Base-by-base conservation (phyloP, 35 echinoderm and acorn worm species). In the Diadema setosum region DNA sequence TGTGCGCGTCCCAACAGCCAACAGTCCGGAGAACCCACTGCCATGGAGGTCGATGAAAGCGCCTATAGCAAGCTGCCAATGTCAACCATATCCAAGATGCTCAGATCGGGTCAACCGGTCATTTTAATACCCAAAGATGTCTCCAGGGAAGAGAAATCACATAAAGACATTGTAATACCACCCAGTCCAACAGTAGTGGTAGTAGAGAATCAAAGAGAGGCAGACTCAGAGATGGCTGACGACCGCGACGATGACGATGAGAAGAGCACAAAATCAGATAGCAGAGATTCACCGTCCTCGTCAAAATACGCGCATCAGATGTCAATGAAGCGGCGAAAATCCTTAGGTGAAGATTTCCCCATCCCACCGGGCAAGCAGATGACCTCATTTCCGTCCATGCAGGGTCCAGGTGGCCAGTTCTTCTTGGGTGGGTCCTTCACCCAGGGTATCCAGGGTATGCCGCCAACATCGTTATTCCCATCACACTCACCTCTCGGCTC, bases 51-150 rank as follows among this genome's bases (percentile, higher is more conserved):
- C 3, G 73, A 78, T 24, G 73, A 78, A 8, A 36, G n/a, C 37
- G 40, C 73, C 4, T 78, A 42, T 48, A 78, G 75, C 26, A 93
- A 91, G 48, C 65, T 98, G 40, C 88, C 92, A 30, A 87, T 94
- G 43, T 85, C 75, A 23, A 90, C 90, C 46, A 98, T 94, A n/a
- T 87, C 67, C 43, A 94, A 98, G 86, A 94, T 94, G 89, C 83
- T 98, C 21, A 65, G 83, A 61, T 94, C 96, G 25, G 96, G 96
- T 31, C 96, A 98, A 86, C 93, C 96, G 15, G 96, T 98, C 16
- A 98, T 98, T 45, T 83, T 98, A 43, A 94, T 94, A 84, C 92
- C 96, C 52, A 88, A 86, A 42, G 92, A 98, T 43, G 73, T 94
- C 73, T 25, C 87, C 70, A 29, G 76, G 84, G 33, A 90, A 90